Evolutionary conservation across 2,797 vertebrate genomes (phyloP).

Genomic region (Fundulus diaphanus): DNA sequence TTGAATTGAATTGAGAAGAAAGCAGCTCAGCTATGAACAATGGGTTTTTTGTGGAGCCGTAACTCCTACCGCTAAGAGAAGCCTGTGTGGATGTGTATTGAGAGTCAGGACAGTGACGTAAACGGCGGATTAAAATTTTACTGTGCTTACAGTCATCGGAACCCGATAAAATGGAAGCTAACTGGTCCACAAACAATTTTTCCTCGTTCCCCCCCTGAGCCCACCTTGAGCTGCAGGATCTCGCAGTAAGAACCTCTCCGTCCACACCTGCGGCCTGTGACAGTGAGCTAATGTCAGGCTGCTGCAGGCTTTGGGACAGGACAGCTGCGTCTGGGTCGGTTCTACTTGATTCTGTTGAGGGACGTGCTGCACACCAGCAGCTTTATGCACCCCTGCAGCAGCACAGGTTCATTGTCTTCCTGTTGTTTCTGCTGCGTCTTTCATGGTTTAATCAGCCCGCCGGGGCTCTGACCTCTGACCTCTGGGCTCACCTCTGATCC

Average conservation of each 20-base stretch:
- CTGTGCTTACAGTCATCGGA: too few species aligned
- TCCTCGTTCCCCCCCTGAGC: constrained; percentile 11
- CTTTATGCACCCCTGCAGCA: neutral
- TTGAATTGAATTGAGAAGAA: too few species aligned
- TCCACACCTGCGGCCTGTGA: constrained; percentile 49
- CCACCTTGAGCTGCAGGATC: constrained; percentile 39
- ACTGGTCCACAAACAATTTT: too few species aligned
- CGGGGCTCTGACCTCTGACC: constrained; percentile 62
- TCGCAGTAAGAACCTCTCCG: constrained; percentile 59
- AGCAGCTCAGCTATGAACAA: too few species aligned
- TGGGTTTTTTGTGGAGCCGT: too few species aligned
- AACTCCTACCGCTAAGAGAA: too few species aligned
- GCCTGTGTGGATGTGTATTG: too few species aligned
- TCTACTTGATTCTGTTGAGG: constrained; percentile 32
- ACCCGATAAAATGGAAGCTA: too few species aligned
- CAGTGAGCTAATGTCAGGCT: constrained; percentile 58
- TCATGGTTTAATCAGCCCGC: constrained; percentile 44
- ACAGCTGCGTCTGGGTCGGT: constrained; percentile 33
- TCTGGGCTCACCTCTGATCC: constrained; percentile 44
- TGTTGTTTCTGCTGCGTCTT: constrained; percentile 37
- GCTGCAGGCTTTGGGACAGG: constrained; percentile 63
- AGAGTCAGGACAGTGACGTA: too few species aligned
- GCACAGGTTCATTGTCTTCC: constrained; percentile 27
- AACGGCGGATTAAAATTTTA: too few species aligned
- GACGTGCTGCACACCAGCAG: neutral